Base-by-base conservation (phyloP, 2,113 vertebrate genomes). In the Labeo rohita region DNA sequence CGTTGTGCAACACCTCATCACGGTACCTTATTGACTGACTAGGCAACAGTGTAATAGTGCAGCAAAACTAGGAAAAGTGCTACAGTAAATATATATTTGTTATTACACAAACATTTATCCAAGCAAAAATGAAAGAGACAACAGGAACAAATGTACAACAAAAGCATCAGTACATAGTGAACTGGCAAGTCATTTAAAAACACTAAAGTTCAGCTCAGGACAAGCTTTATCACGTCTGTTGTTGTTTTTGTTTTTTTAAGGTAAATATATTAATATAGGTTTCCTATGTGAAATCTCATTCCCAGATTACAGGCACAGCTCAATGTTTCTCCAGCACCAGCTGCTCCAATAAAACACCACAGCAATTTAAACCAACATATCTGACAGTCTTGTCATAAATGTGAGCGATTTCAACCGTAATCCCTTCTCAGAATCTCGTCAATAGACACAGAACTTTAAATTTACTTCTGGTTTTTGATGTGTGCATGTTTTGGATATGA, bases 331-430 rank as follows among this genome's bases (percentile, higher is more conserved):
- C 3, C 43, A 65, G 59, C 59, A 28, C 12, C n/a, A 65, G 78
- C 39, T 34, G 78, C 59, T 80, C 12, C 59, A 65, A 34, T 66
- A 80, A 65, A 66, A 81, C 59, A 34, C 7, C 13, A 66, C 59
- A 63, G 36, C 54, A 61, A 43, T 45, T 45, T 23, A 47, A 80
- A 7, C 6, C 23, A 63, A 47, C 43, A 75, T 50, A 65, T 81
- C 43, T 63, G 39, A 15, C 56, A 5, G n/a, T 28, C 43, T 80
- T 49, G 43, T 65, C n/a, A 65, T 34, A 15, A 80, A 65, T 3
- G n/a, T 1, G 11, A 63, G 39, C 21, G 2, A 63, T 47, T 63
- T 63, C 59, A 12, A 16, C 13, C 28, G 12, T 63, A 80, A 34
- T 28, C 8, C 39, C 13, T 56, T 49, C 13, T 47, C 21, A 28